Conservation (phyloP, 37 sponge, comb jelly and placozoan genomes). For the Axinella damicornis region DNA sequence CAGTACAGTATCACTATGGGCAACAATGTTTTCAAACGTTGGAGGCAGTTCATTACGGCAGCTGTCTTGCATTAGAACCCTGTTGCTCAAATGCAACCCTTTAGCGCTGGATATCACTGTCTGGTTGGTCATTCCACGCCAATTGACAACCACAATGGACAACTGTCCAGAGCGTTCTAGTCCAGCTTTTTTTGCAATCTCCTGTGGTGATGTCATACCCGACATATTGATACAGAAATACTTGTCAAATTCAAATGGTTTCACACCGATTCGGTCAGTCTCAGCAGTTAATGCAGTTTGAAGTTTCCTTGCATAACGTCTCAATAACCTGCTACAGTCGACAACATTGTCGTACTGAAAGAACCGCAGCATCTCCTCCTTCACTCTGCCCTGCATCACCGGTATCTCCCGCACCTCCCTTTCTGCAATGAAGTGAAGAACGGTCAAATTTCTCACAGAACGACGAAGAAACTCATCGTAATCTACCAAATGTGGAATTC, state of each 20-base stretch:
- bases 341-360: conserved; percentile 9
- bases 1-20: background rate
- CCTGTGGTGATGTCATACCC: background rate
- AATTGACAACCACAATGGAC: conserved; percentile 42
- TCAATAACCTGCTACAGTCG: background rate
- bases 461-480: conserved; percentile 18
- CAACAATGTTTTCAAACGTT: background rate
- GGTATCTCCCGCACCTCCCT: conserved; percentile 15
- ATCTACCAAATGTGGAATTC: background rate
- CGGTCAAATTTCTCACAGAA: conserved; percentile 7
- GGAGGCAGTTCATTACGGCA: background rate
- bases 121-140: conserved; percentile 31
- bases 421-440: conserved; percentile 39
- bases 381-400: background rate
- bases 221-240: conserved; percentile 52
- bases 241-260: conserved; percentile 17
- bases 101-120: conserved; percentile 18
- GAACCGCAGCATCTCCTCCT: background rate
- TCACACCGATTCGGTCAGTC: no score
- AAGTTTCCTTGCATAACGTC: background rate
- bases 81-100: conserved; percentile 33
- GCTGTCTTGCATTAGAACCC: background rate
- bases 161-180: background rate
- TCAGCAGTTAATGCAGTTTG: no score
- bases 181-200: background rate